Base-by-base conservation (phyloP, 2,113 vertebrate species). In the Nycticebus coucang region DNA sequence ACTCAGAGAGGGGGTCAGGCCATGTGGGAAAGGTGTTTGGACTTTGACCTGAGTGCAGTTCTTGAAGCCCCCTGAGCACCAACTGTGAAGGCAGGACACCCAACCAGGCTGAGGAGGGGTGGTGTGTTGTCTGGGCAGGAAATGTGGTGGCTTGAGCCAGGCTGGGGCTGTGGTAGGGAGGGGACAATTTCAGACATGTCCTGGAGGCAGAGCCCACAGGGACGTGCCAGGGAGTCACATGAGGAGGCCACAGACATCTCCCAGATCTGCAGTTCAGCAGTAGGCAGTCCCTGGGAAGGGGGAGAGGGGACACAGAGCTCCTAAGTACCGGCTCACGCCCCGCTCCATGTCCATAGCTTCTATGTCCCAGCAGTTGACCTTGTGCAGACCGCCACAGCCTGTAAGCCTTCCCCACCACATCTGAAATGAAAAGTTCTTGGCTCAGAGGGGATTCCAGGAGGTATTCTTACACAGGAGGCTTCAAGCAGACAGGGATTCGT, bases 21-120 rank as follows among this genome's bases (percentile, higher is more conserved):
- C 15, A 1, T 2, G 4, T 0, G 0, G 0, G 0, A 55, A 8
- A 13, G 33, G 35, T n/a, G 24, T 12, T 1, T 1, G 3, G 60
- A 55, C 45, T 7, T 5, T 7, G n/a, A 4, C 33, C 37, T 12
- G 4, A 3, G 30, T 4, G n/a, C 0, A 0, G 0, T 10, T 12
- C 33, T 0, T 9, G 11, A 19, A 55, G 33, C 69, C 66, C 68
- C 50, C 21, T 18, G n/a, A 30, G 33, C 37, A 1, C 50, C 0
- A 28, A 2, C 14, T 12, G 1, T 1, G 50, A 19, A 5, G 13
- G 19, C 26, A 24, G 66, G 62, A 11, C 59, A 24, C 53, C 60
- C 60, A 0, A 22, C 11, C 11, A 66, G 35, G 37, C 37, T 0
- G 1, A 28, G 69, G 28, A 50, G 53, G 79, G 55, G 4, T 4